These are phyloP conservation scores for Scatophagus argus DNA, from an alignment of 2,113 vertebrate genomes.

Conservation along the genomic window DNA sequence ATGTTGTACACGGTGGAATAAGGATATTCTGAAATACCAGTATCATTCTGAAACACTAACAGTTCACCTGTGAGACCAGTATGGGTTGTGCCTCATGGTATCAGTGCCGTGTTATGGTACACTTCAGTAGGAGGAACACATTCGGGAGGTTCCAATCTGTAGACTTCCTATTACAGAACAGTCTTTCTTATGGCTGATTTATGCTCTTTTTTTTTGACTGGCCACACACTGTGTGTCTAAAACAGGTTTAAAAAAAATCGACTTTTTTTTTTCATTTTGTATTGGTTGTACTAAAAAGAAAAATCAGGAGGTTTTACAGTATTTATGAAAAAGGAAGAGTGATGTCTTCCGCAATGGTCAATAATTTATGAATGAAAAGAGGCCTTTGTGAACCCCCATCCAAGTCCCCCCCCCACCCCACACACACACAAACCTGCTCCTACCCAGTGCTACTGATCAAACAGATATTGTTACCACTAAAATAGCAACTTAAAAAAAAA, in stretches of 20 bases:
- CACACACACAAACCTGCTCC: conserved; percentile 64
- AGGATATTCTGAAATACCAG: background rate
- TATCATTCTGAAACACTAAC: conserved; percentile 6
- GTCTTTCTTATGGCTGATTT: conserved; percentile 17
- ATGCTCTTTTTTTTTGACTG: background rate
- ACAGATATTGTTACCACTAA: conserved; percentile 88
- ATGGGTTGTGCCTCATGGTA: background rate
- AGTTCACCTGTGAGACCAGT: background rate
- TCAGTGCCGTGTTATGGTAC: background rate
- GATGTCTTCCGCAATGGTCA: conserved; percentile 72
- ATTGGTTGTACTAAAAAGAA: conserved; percentile 17
- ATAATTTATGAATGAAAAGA: conserved; percentile 88
- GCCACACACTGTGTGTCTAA: conserved; percentile 8
- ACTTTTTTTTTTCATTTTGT: conserved; percentile 42
- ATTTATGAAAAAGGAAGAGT: conserved; percentile 70
- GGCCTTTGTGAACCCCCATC: conserved; percentile 81
- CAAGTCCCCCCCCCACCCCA: conserved; percentile 23
- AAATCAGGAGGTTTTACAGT: conserved; percentile 62
- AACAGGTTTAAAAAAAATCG: conserved; percentile 20
- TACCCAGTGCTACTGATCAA: conserved; percentile 80
- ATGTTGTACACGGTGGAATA: conserved; percentile 5
- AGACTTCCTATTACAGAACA: conserved; percentile 21
- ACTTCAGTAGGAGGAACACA: conserved; percentile 2
- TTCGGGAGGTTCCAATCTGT: conserved; percentile 14
- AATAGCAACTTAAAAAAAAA: conserved; percentile 87